Evolutionary conservation across 2,113 vertebrate species (phyloP).

Genomic region (Vimba vimba): DNA sequence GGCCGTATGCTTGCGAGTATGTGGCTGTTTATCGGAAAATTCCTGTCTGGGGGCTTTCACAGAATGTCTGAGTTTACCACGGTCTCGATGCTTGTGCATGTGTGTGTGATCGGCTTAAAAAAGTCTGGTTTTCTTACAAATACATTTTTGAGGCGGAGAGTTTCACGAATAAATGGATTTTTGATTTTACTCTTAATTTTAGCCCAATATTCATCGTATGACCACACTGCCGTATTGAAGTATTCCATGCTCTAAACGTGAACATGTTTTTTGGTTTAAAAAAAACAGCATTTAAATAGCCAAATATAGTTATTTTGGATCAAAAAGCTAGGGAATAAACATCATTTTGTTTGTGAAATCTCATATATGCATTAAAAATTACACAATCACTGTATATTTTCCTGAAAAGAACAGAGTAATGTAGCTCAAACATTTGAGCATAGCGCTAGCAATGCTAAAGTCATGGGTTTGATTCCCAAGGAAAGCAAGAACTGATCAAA

Average conservation of each 20-base stretch:
- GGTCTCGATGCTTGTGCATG: conserved; percentile 12
- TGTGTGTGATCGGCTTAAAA: background rate
- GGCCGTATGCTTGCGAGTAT: conserved; percentile 24
- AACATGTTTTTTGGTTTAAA: background rate
- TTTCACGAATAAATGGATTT: background rate
- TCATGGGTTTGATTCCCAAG: too few relatives aligned
- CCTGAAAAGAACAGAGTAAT: too few relatives aligned
- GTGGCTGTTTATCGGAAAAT: conserved; percentile 56
- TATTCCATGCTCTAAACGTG: background rate
- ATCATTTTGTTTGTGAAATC: too few relatives aligned
- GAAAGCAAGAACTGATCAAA: too few relatives aligned
- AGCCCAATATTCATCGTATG: background rate
- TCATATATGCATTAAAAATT: too few relatives aligned
- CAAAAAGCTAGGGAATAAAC: too few relatives aligned
- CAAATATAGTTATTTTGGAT: too few relatives aligned
- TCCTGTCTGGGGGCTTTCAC: conserved; percentile 50
- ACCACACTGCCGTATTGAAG: background rate
- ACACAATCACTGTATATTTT: too few relatives aligned
- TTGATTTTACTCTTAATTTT: too few relatives aligned
- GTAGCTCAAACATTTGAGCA: too few relatives aligned
- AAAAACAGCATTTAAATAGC: too few relatives aligned
- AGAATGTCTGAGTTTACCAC: conserved; percentile 52
- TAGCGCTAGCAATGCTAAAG: too few relatives aligned
- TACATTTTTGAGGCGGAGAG: background rate
- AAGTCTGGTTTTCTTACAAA: conserved; percentile 16